Evolutionary conservation across 2,888 invertebrate species (phyloP).

Genomic region (Rotaria socialis): DNA sequence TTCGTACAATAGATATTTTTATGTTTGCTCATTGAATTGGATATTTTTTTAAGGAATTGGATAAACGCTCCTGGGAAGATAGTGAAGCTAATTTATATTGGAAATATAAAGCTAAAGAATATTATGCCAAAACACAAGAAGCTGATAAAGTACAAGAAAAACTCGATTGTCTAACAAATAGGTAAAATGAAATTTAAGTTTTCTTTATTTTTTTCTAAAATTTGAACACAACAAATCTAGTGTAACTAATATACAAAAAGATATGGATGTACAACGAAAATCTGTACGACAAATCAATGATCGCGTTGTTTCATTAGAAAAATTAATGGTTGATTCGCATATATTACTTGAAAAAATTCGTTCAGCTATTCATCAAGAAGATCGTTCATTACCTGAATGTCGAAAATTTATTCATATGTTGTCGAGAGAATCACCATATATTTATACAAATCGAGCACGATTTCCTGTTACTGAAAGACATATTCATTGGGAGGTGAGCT

Average conservation of each 20-base stretch:
- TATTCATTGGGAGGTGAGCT: slow-evolving; percentile 59
- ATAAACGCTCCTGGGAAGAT: neutral
- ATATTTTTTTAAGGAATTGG: neutral
- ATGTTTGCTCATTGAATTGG: neutral
- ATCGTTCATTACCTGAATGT: slow-evolving; percentile 39
- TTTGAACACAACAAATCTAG: neutral
- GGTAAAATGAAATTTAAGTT: neutral
- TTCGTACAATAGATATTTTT: neutral
- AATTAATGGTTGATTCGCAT: slow-evolving; percentile 38
- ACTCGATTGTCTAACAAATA: neutral
- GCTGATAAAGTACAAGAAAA: slow-evolving; percentile 16
- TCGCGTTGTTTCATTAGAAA: slow-evolving; percentile 43
- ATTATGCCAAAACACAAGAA: slow-evolving; percentile 33
- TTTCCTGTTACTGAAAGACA: slow-evolving; percentile 59
- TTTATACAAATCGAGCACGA: slow-evolving; percentile 54
- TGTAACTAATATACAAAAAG: slow-evolving; percentile 43
- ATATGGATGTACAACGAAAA: slow-evolving; percentile 42
- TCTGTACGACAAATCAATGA: slow-evolving; percentile 42
- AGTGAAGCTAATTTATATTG: slow-evolving; percentile 30
- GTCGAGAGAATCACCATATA: slow-evolving; percentile 57
- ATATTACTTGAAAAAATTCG: slow-evolving; percentile 43
- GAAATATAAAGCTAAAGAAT: slow-evolving; percentile 36
- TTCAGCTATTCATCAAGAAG: slow-evolving; percentile 40
- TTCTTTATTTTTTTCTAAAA: neutral
- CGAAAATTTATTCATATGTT: slow-evolving; percentile 52